Conservation (phyloP, 1,140 invertebrate genomes). For the Triops cancriformis region DNA sequence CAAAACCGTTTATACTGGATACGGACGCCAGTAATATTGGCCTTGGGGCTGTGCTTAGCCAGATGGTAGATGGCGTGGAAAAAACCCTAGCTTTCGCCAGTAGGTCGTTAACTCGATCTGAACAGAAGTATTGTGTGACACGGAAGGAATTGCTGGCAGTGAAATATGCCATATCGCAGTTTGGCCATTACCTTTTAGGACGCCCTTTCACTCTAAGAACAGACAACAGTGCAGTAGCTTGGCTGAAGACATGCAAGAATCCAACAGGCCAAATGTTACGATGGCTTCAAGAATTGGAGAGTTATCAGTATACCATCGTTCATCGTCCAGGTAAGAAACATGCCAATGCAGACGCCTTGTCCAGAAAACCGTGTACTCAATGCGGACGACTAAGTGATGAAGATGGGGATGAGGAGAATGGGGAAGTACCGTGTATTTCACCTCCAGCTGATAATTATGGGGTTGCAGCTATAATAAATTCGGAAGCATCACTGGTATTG, state of each 20-base stretch:
- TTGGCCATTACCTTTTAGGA: slow-evolving; percentile 37
- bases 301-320: slow-evolving; percentile 31
- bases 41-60: slow-evolving; percentile 40
- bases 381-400: background rate
- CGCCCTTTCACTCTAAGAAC: slow-evolving; percentile 39
- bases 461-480: too few relatives aligned
- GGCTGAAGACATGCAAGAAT: slow-evolving; percentile 36
- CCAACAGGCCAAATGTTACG: slow-evolving; percentile 31
- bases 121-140: slow-evolving; percentile 38
- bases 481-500: too few relatives aligned
- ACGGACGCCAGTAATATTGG: slow-evolving; percentile 42
- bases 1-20: slow-evolving; percentile 37
- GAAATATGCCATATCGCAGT: slow-evolving; percentile 36
- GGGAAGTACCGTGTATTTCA: too few relatives aligned
- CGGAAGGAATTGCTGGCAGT: slow-evolving; percentile 42
- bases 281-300: slow-evolving; percentile 34
- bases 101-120: slow-evolving; percentile 32
- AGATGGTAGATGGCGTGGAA: slow-evolving; percentile 35
- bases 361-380: background rate
- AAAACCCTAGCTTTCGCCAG: slow-evolving; percentile 32
- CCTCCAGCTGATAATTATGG: too few relatives aligned
- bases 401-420: too few relatives aligned
- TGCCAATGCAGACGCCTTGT: slow-evolving; percentile 32
- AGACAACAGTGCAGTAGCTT: too few relatives aligned
- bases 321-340: too few relatives aligned